Conservation (phyloP, 2,888 invertebrate genomes). For the Thalpophila matura region DNA sequence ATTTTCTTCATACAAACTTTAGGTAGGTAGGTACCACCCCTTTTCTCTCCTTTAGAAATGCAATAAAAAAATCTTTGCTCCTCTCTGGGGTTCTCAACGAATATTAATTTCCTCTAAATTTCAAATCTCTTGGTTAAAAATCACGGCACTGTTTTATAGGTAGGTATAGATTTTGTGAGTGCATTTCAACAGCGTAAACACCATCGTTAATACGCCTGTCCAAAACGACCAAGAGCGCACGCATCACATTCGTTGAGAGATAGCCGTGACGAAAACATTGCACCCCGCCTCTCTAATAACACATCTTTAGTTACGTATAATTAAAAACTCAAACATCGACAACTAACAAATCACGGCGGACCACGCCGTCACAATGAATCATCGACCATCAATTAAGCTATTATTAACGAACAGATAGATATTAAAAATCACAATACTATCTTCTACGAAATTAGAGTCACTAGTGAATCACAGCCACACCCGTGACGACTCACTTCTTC, state of each 20-base stretch:
- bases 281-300: constrained; percentile 85
- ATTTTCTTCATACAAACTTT: no score
- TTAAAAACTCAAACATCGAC: constrained; percentile 89
- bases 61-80: no score
- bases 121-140: no score
- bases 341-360: constrained; percentile 83
- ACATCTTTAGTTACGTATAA: constrained; percentile 87
- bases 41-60: no score
- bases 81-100: no score
- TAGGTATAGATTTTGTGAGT: constrained; percentile 44
- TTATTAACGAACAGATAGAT: constrained; percentile 79
- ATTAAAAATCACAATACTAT: constrained; percentile 80
- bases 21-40: no score
- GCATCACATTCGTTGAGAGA: constrained; percentile 73
- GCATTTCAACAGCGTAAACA: constrained; percentile 59
- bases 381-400: constrained; percentile 84
- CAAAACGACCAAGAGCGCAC: constrained; percentile 65
- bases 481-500: constrained; percentile 83
- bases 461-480: constrained; percentile 83
- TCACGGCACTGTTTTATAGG: no score
- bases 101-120: no score
- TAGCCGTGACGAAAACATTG: constrained; percentile 81
- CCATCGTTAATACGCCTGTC: constrained; percentile 59
- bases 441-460: constrained; percentile 80
- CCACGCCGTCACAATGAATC: constrained; percentile 80